Evolutionary conservation across 2,113 vertebrate species (phyloP).

Genomic region (Rhegmatorhina hoffmannsi): DNA sequence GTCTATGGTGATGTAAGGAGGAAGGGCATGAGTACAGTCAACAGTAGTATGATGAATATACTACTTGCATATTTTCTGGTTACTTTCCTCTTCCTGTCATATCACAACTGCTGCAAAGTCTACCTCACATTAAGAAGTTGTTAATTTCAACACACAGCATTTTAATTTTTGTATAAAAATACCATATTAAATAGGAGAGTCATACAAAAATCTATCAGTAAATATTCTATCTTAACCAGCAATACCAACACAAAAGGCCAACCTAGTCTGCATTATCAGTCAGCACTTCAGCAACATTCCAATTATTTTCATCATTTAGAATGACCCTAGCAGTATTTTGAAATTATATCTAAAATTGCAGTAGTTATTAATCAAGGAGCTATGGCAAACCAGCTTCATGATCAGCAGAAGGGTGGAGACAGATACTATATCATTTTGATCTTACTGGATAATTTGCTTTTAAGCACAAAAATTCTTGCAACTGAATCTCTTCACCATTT

Average conservation of each 20-base stretch:
- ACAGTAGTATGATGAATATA: background rate
- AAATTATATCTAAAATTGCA: conserved; percentile 1
- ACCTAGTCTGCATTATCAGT: background rate
- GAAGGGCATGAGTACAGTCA: background rate
- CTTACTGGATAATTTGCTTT: background rate
- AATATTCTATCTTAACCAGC: background rate
- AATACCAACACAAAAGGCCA: background rate
- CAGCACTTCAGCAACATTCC: background rate
- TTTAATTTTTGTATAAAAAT: background rate
- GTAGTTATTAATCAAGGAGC: background rate
- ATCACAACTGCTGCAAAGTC: background rate
- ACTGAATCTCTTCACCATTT: background rate
- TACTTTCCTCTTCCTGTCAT: background rate
- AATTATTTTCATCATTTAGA: background rate
- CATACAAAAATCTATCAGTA: background rate
- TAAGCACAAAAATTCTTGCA: background rate
- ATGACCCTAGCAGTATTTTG: background rate
- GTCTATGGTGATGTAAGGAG: background rate
- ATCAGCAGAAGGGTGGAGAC: background rate
- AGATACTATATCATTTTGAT: background rate
- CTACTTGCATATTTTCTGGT: background rate
- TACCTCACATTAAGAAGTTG: background rate
- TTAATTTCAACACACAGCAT: background rate
- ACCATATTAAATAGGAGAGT: background rate
- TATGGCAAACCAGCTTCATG: background rate